Evolutionary conservation across 2,797 vertebrate genomes (phyloP).

Genomic region (Ara ararauna): DNA sequence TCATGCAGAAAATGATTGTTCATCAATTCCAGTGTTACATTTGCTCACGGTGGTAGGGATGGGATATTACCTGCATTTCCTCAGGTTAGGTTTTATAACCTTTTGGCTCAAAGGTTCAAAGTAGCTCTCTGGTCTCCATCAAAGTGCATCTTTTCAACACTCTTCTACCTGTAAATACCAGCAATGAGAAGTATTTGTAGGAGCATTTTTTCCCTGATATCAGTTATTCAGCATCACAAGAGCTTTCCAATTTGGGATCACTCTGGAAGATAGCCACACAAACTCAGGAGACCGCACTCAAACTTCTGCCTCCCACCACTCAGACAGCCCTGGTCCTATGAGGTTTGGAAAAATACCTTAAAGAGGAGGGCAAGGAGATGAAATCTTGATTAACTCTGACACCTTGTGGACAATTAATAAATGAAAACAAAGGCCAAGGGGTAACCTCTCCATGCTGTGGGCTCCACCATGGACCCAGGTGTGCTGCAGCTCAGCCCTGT

Average conservation of each 20-base stretch:
- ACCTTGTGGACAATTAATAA: slow-evolving; percentile 65
- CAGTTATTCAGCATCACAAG: neutral
- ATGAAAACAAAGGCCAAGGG: neutral
- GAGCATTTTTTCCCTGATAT: fast-evolving
- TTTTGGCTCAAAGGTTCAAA: neutral
- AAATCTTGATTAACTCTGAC: slow-evolving; percentile 51
- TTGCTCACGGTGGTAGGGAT: neutral
- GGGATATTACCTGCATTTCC: neutral
- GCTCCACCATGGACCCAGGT: neutral
- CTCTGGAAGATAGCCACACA: neutral
- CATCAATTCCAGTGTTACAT: neutral
- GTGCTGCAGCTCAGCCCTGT: neutral
- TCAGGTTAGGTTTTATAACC: neutral
- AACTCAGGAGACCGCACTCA: neutral
- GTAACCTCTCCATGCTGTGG: neutral
- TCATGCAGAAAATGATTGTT: neutral
- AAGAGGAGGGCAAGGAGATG: neutral
- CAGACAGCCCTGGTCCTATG: neutral
- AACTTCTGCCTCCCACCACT: neutral
- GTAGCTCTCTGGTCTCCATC: neutral
- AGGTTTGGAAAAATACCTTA: neutral
- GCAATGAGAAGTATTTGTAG: neutral
- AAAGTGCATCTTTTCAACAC: neutral
- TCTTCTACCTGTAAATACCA: neutral
- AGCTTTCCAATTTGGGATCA: neutral